Evolutionary conservation across 2,888 invertebrate genomes (phyloP).

Genomic region (Limulus polyphemus): DNA sequence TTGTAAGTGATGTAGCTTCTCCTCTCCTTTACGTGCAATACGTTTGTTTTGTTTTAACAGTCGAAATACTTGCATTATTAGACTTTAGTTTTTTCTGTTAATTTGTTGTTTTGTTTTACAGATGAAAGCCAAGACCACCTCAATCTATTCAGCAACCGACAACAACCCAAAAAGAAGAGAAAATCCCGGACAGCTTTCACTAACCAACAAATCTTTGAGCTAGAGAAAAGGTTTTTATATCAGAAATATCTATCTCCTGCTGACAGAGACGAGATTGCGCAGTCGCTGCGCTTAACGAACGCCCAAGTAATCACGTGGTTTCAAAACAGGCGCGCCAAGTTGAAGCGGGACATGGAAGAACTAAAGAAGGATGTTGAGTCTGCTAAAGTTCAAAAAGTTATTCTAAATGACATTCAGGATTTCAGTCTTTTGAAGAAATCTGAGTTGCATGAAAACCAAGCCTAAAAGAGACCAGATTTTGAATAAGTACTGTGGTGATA

Average conservation of each 20-base stretch:
- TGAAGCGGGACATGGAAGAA: slow-evolving; percentile 62
- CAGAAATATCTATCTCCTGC: slow-evolving; percentile 97
- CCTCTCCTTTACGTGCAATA: no score
- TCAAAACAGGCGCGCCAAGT: slow-evolving; percentile 82
- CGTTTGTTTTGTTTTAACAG: no score
- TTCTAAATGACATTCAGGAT: slow-evolving; percentile 64
- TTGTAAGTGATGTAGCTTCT: no score
- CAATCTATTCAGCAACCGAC: slow-evolving; percentile 70
- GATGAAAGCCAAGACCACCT: slow-evolving; percentile 66
- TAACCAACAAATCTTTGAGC: slow-evolving; percentile 95
- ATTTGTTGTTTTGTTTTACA: slow-evolving; percentile 30
- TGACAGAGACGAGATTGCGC: slow-evolving; percentile 93
- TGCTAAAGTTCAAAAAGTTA: slow-evolving; percentile 49
- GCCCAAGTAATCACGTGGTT: slow-evolving; percentile 99
- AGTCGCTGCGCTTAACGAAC: slow-evolving; percentile 82
- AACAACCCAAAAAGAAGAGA: slow-evolving; percentile 92
- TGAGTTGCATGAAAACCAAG: no score
- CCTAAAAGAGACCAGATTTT: no score
- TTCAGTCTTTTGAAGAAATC: slow-evolving; percentile 53
- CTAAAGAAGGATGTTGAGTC: slow-evolving; percentile 89
- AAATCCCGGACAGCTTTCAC: slow-evolving; percentile 93
- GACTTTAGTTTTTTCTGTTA: no score
- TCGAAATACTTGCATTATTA: no score
- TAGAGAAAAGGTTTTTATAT: slow-evolving; percentile 93
- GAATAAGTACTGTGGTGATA: no score